Base-by-base conservation (phyloP, 2,797 vertebrate genomes). In the Lemur catta region DNA sequence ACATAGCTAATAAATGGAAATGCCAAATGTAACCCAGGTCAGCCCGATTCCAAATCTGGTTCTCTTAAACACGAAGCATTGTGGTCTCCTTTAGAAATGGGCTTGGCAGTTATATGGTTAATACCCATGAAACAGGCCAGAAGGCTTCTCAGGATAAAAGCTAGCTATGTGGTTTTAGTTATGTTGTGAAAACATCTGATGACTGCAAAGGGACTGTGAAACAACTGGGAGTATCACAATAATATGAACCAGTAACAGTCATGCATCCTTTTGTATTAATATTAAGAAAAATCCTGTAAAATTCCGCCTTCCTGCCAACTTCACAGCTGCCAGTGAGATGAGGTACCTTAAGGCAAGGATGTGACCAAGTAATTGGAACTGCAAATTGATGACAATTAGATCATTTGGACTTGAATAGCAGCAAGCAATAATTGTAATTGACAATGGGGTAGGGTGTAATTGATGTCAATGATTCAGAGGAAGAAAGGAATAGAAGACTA, bases 341-440 rank as follows among this genome's bases (percentile, higher is more conserved):
- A 85, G 3, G 7, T 57, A 96, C 91, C 97, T 97, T 69, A 43
- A 97, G 96, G 97, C 96, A 87, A 98, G 48, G 67, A 59, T 97
- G 96, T 97, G 97, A 74, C 95, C 98, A 98, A 82, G 24, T 94
- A 97, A 98, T 97, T 98, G 97, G 85, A 95, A 90, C 89, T 90
- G 91, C 97, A 98, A 98, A 97, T 97, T 97, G 97, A 97, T 97
- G 95, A 96, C 97, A 98, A 96, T 98, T 97, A 98, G 96, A 95
- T 67, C 90, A 96, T 97, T 98, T 97, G 94, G 90, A 93, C 89
- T 65, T 94, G 95, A 98, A 97, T 84, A 98, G 90, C 97, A 96
- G 95, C 93, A 90, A 97, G 90, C 55, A 93, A 96, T 97, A 94
- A 91, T 65, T 85, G 95, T 98, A 97, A 97, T 95, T 97, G 97